These are phyloP conservation scores for Arbacia lixula DNA, from an alignment of 53 echinoderm and acorn worm species.

Conservation along the genomic window DNA sequence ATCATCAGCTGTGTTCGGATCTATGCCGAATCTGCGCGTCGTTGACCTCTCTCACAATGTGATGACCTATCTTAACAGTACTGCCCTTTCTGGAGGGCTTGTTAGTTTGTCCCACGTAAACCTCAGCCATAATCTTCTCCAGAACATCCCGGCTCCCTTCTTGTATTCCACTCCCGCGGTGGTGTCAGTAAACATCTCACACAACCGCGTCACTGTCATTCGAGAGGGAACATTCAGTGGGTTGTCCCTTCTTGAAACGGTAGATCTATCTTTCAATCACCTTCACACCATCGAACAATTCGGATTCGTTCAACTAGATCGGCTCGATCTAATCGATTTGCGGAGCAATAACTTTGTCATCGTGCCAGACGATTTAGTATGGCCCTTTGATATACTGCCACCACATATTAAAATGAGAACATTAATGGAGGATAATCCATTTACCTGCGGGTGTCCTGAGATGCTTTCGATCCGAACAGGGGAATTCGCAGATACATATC, in stretches of 20 bases:
- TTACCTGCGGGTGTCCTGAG: conserved; percentile 52
- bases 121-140: conserved; percentile 14
- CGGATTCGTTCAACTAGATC: conserved; percentile 27
- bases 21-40: background rate
- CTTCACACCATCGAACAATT: conserved; percentile 45
- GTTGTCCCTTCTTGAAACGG: conserved; percentile 6
- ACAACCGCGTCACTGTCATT: conserved; percentile 30
- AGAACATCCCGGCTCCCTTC: background rate
- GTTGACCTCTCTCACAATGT: conserved; percentile 19
- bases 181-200: conserved; percentile 37
- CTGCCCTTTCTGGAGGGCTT: background rate
- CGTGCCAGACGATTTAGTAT: conserved; percentile 35
- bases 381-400: background rate
- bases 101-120: background rate
- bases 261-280: conserved; percentile 53
- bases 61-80: background rate
- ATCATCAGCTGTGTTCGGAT: background rate
- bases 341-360: conserved; percentile 46
- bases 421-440: conserved; percentile 45
- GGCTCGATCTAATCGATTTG: conserved; percentile 37
- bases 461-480: conserved; percentile 3
- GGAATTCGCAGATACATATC: conserved; percentile 1
- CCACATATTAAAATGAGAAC: conserved; percentile 35
- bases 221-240: conserved; percentile 22
- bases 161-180: background rate